These are phyloP conservation scores for Punctoribates punctum DNA, from an alignment of 2,888 invertebrate genomes.

Conservation along the genomic window DNA sequence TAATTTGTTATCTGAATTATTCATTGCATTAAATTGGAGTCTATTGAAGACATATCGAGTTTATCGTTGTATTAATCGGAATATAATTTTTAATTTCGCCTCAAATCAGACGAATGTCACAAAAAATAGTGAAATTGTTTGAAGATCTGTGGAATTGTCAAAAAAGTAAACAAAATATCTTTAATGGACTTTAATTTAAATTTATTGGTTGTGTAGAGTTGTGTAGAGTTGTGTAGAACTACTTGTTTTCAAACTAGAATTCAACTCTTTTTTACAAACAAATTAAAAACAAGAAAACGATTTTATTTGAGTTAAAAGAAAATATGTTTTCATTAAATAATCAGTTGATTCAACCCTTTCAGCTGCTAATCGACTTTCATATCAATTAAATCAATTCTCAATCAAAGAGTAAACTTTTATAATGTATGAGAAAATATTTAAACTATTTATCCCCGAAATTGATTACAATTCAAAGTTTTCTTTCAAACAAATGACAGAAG, in stretches of 20 bases:
- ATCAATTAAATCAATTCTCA: not conserved
- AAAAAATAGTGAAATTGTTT: not conserved
- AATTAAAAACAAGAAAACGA: not conserved
- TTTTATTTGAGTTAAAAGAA: not conserved
- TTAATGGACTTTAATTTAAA: constrained; percentile 4
- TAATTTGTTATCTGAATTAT: not conserved
- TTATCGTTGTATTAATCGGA: not conserved
- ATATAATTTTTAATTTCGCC: not conserved
- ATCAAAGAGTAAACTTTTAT: not conserved
- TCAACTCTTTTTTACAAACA: not conserved
- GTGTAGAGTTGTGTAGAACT: not conserved
- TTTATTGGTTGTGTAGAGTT: not conserved
- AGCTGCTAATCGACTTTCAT: not conserved
- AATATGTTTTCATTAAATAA: not conserved
- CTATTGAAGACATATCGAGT: not conserved
- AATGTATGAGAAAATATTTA: too few relatives aligned
- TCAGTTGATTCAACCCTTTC: not conserved
- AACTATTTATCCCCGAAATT: too few relatives aligned
- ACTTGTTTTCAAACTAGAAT: not conserved
- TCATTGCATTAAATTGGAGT: not conserved
- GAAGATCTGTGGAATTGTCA: not conserved
- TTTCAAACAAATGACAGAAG: too few relatives aligned
- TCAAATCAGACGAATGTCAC: not conserved
- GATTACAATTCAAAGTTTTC: too few relatives aligned
- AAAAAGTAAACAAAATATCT: not conserved